Percentiles rank a stretch among this genome's conserved stretches.
These are phyloP conservation scores for Amphilophus citrinellus DNA, from an alignment of 2,113 vertebrate species.

Conservation along the genomic window DNA sequence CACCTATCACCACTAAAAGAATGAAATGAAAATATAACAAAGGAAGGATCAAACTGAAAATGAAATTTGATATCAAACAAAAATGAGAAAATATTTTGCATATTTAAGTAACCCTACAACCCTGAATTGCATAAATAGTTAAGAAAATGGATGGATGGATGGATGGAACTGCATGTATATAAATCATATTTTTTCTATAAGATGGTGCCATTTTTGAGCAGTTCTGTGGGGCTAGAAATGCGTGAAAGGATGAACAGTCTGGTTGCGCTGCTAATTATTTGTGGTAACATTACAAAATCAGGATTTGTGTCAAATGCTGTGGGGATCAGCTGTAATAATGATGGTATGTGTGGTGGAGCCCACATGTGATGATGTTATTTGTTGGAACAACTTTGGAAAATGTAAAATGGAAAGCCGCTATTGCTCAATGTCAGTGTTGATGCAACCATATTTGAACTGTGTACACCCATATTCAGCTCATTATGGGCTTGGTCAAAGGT, in stretches of 20 bases:
- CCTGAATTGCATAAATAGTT: background rate
- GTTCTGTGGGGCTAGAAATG: too few relatives aligned
- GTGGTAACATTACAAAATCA: slow-evolving; percentile 16
- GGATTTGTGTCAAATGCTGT: slow-evolving; percentile 31
- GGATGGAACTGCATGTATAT: too few relatives aligned
- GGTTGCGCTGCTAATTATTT: slow-evolving; percentile 2
- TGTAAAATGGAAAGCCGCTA: slow-evolving; percentile 27
- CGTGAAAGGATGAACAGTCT: background rate
- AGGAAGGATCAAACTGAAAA: background rate
- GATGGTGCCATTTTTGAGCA: background rate
- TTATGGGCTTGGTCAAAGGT: slow-evolving; percentile 55
- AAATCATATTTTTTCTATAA: too few relatives aligned
- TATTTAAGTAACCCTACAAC: background rate
- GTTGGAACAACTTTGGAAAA: slow-evolving; percentile 57
- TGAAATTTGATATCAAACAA: background rate
- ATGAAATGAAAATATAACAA: too few relatives aligned
- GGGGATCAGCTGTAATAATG: slow-evolving; percentile 25
- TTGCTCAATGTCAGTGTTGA: slow-evolving; percentile 53
- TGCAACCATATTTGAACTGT: slow-evolving; percentile 53
- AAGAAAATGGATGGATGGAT: background rate
- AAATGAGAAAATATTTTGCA: background rate
- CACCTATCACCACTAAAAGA: too few relatives aligned
- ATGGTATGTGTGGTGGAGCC: slow-evolving; percentile 25
- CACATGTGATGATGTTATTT: slow-evolving; percentile 54
- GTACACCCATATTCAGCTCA: slow-evolving; percentile 56